Percentiles rank a stretch among this genome's conserved stretches.
These are phyloP conservation scores for Tympanuchus pallidicinctus DNA, from an alignment of 2,113 vertebrate species.

Conservation along the genomic window DNA sequence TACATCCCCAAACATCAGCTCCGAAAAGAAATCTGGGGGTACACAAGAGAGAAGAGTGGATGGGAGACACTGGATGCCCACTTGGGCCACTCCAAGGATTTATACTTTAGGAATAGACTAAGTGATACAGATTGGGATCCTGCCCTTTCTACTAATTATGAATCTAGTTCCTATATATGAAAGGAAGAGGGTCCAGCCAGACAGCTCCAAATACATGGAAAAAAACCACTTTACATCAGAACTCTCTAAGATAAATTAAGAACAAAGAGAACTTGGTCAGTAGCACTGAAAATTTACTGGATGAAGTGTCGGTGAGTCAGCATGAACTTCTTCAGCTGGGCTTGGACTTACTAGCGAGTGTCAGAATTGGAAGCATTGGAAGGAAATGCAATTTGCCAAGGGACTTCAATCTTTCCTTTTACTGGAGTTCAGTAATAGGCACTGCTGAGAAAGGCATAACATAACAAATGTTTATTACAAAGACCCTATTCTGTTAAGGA, in stretches of 20 bases:
- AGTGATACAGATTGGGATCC: background rate
- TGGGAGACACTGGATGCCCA: background rate
- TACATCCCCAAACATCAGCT: background rate
- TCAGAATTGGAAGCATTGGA: background rate
- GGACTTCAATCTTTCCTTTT: background rate
- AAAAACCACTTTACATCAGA: background rate
- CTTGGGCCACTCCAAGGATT: background rate
- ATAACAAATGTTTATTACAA: background rate
- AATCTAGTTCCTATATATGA: background rate
- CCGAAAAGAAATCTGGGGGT: background rate
- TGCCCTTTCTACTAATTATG: background rate
- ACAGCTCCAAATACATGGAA: background rate
- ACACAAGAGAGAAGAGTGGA: rapidly evolving
- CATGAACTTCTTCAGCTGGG: background rate
- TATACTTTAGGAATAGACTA: background rate
- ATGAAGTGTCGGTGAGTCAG: background rate
- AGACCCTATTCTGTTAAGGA: background rate
- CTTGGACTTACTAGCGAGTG: background rate
- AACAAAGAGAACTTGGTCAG: background rate
- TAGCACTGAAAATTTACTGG: background rate
- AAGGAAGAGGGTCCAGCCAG: background rate
- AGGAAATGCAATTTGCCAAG: background rate
- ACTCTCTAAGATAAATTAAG: background rate
- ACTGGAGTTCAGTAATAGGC: background rate
- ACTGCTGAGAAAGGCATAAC: background rate